Base-by-base conservation (phyloP, 1,140 invertebrate species). In the Eupeodes corollae region DNA sequence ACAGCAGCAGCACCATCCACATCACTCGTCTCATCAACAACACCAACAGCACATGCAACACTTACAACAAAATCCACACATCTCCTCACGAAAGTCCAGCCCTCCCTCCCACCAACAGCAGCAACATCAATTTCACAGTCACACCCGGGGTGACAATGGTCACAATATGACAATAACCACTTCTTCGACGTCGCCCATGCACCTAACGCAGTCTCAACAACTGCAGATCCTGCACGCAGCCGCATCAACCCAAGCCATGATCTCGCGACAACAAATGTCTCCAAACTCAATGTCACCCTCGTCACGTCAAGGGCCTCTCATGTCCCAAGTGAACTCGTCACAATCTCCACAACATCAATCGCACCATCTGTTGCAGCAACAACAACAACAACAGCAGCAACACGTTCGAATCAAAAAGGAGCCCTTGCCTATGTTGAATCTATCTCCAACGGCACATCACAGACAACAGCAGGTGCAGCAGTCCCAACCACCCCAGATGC, bases 291-390 rank as follows among this genome's bases (percentile, higher is more conserved):
- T 52, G 16, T 73, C 63, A 46, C 71, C 70, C 63, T 72, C 69
- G 52, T 70, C 70, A 54, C 55, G 70, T 47, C 46, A 74, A 57
- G 61, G 31, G 33, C 44, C 53, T 19, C 73, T 57, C 55, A 76
- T 68, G 30, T 62, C 57, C 68, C 69, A 40, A 68, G 69, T 53
- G 73, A 71, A 57, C 72, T 76, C 48, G 77, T 76, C 44, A 68
- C 70, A 52, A 47, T 44, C 69, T 68, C 54, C 68, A 65, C 65
- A 58, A 69, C 43, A 52, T 72, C 19, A 72, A 70, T 41, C 70
- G 70, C 34, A 69, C 69, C 16, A 73, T 72, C 48, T 62, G 38
- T 50, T 54, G 68, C 35, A 60, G 56, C 38, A 51, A 69, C 68
- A 46, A 49, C 41, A 67, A 63, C 55, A 73, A 67, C 47, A 71